Base-by-base conservation (phyloP, 2,888 invertebrate species). In the Lutraria lutraria region DNA sequence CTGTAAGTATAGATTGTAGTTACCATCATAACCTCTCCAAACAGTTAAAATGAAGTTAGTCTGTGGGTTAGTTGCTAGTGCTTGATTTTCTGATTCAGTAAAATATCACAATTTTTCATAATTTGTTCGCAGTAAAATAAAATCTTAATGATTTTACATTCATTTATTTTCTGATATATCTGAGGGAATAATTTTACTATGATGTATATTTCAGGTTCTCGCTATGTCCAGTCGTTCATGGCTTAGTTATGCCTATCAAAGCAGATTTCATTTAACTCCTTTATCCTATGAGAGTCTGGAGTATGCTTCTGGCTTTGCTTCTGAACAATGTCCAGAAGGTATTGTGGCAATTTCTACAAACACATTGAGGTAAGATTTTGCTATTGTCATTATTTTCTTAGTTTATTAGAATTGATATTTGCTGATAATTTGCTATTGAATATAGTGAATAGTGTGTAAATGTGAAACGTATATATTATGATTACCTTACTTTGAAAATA, bases 331-430 rank as follows among this genome's bases (percentile, higher is more conserved):
- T 97, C 99, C 99, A 0, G 99, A 99, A 97, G 99, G 99, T 93
- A 99, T 99, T 94, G 99, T 99, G 0, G 99, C 99, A 0, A 99
- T 99, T 96, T 99, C 99, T 0, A 98, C 99, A 0, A 99, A 99
- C 96, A 99, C 99, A 0, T 97, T 99, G 85, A 97, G 99, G 95
- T 97, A 88, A 83, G 91, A 79, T 53, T n/a, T 31, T 53, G 34
- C 43, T 16, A 21, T 21, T 60, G 13, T 10, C n/a, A 29, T 81
- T 81, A 3, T 16, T n/a, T 43, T 43, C 43, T 31, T 52, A 53
- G 34, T 2, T 19, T n/a, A 60, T 21, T 60, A 60, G 21, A 21
- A 8, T 43, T 43, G 43, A 43, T 43, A 43, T 8, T n/a, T n/a
- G 8, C 43, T 43, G 43, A 43, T 43, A 43, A 43, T 43, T 43